Evolutionary conservation across 2,888 invertebrate species (phyloP).

Genomic region (Chaetogeoica ovagalla): DNA sequence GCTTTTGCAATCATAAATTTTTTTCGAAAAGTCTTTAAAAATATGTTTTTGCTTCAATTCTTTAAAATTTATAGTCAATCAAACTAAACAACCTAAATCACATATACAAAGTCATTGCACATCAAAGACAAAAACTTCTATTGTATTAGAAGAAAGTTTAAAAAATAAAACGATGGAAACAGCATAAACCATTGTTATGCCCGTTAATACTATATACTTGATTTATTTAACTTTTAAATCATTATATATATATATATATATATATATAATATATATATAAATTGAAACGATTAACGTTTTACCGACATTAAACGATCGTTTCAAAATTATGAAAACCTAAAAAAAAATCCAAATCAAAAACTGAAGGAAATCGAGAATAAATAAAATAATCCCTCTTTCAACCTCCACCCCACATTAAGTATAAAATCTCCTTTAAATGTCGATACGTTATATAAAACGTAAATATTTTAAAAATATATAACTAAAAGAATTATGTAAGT

Average conservation of each 20-base stretch:
- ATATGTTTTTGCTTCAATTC: not conserved
- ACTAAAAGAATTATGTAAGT: too few species aligned
- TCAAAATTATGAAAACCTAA: not conserved
- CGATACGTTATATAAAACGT: too few species aligned
- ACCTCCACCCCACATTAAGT: not conserved
- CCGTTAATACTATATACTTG: not conserved
- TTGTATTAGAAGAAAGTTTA: not conserved
- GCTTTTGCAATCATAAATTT: not conserved
- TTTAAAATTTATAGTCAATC: constrained; percentile 6
- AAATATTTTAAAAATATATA: too few species aligned
- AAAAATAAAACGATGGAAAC: constrained; percentile 20
- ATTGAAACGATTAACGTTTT: not conserved
- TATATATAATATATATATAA: not conserved
- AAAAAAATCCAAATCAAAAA: not conserved
- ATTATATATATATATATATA: not conserved
- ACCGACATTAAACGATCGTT: not conserved
- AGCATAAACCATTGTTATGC: not conserved
- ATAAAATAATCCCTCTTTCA: constrained; percentile 8
- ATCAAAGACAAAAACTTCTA: constrained; percentile 10
- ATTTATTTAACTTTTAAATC: constrained; percentile 15
- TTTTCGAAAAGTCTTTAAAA: constrained; percentile 7
- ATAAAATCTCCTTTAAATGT: too few species aligned
- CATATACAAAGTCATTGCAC: not conserved
- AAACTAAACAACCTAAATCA: constrained; percentile 6
- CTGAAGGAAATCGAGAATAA: not conserved